phyloP scores from a whole-genome alignment of 2,888 invertebrate species.

The Tenthredo notha region DNA sequence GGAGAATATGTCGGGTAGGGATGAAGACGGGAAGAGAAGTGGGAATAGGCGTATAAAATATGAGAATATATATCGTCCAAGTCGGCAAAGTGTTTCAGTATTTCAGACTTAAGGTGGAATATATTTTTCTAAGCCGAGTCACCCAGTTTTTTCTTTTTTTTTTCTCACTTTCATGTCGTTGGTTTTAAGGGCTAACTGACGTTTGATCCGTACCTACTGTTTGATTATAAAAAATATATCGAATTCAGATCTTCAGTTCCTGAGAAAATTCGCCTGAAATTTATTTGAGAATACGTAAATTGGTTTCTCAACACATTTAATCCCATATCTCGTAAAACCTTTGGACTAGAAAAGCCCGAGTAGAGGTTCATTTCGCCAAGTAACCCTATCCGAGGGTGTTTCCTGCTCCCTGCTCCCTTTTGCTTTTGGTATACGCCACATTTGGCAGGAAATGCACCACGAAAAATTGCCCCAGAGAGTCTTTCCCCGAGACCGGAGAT shows the following conservation, averaged over 20 bases:
- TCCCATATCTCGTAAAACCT: neutral
- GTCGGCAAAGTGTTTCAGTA: conserved; percentile 53
- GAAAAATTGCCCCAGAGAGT: conserved; percentile 1
- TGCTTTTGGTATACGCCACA: neutral
- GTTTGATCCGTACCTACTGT: neutral
- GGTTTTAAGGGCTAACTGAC: neutral
- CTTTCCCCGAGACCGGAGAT: neutral
- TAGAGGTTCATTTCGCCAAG: neutral
- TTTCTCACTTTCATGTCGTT: neutral
- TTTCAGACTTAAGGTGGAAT: conserved; percentile 49
- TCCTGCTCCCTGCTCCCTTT: neutral
- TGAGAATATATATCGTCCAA: conserved; percentile 46
- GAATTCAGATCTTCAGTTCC: neutral
- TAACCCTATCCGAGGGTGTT: neutral
- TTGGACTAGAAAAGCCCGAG: conserved; percentile 22
- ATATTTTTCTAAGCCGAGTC: conserved; percentile 40
- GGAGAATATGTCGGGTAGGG: conserved; percentile 40
- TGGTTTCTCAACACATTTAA: neutral
- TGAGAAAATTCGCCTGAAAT: neutral
- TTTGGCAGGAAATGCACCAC: conserved; percentile 42
- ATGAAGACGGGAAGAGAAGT: neutral
- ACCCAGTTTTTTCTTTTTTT: neutral
- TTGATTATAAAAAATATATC: neutral
- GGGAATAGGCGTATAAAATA: conserved; percentile 19
- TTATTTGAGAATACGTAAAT: neutral